Base-by-base conservation (phyloP, 1,140 invertebrate species). In the Brachystomella parvula region DNA sequence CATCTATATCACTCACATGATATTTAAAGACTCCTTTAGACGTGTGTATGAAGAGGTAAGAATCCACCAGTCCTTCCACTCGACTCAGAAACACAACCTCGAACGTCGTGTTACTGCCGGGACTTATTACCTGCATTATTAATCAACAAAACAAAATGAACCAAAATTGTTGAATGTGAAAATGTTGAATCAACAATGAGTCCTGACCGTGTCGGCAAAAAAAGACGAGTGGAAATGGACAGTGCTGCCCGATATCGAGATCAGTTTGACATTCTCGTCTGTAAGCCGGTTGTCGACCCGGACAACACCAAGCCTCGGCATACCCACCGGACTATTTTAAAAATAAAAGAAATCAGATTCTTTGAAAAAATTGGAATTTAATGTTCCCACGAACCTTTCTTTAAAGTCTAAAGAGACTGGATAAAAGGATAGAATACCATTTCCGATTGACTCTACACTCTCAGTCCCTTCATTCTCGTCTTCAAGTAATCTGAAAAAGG, bases 51-150 rank as follows among this genome's bases (percentile, higher is more conserved):
- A 88, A 90, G 75, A 98, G 84, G 78, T 86, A 86, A 78, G 91
- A 90, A 78, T 92, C 85, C 69, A 94, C 86, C 75, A 85, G 85
- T 68, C 92, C 93, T 79, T 94, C 87, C 79, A 91, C 86, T 75
- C 94, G 81, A 24, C 93, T 93, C 73, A 97, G 83, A 81, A 95
- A 96, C 64, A 96, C 90, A 73, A 97, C 90, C 81, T 89, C 93
- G 81, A 98, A 97, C 66, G 90, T 89, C 70, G 94, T 96, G 78
- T 96, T 96, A 57, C 89, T 88, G 64, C 88, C 83, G 56, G 93
- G 90, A 75, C 89, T 86, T 77, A 98, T 86, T 73, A 86, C 82
- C 88, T 90, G 74, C 9, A 80, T n/a, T n/a, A n/a, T n/a, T n/a
- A 81, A 35, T 67, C 66, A 74, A 66, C 74, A 75, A 71, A 73